These are phyloP conservation scores for Sus scrofa DNA, from an alignment of 2,113 vertebrate species.

Conservation along the genomic window DNA sequence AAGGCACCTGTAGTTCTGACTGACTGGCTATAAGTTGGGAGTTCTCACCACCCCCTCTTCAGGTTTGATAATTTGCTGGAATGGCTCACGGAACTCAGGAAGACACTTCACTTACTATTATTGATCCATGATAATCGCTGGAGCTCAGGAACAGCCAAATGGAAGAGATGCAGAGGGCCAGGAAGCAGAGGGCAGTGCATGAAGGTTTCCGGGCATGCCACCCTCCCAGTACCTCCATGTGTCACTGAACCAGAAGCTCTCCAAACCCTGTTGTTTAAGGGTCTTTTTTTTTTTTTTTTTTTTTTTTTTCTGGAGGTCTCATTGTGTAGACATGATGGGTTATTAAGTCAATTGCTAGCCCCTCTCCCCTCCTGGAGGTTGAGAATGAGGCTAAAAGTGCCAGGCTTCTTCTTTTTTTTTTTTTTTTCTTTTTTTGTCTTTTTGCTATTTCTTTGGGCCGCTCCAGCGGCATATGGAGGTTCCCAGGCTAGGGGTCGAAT, in stretches of 20 bases:
- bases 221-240: neutral
- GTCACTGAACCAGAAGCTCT: neutral
- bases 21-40: neutral
- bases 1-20: neutral
- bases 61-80: neutral
- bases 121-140: neutral
- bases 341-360: neutral
- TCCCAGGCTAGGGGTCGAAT: too few relatives aligned
- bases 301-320: neutral
- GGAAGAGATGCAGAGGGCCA: neutral
- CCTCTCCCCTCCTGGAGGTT: neutral
- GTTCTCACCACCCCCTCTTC: neutral
- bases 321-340: neutral
- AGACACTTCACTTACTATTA: neutral
- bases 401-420: too few relatives aligned
- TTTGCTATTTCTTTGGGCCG: too few relatives aligned
- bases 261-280: neutral
- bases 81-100: neutral
- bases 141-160: neutral
- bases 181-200: fast-evolving
- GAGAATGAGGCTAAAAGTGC: neutral
- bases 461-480: too few relatives aligned
- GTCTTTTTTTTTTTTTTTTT: neutral
- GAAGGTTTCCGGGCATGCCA: fast-evolving
- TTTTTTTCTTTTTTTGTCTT: too few relatives aligned